These are phyloP conservation scores for Ennomos quercinarius DNA, from an alignment of 2,888 invertebrate genomes.

Conservation along the genomic window DNA sequence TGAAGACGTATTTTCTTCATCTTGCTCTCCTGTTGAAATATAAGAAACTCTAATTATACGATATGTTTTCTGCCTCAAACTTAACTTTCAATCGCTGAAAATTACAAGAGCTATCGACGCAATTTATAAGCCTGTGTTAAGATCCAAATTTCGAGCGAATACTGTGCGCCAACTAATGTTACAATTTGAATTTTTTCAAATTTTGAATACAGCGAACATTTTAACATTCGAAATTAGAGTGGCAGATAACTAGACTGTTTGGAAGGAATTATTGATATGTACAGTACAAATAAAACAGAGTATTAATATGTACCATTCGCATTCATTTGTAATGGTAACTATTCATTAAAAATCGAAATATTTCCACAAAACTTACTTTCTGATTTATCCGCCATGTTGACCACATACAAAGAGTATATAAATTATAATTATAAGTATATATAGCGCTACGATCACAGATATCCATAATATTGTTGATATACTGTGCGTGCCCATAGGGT, in stretches of 20 bases:
- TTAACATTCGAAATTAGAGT: conserved; percentile 38
- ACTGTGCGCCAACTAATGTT: conserved; percentile 66
- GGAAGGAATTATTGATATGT: background rate
- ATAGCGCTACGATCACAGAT: too few species aligned
- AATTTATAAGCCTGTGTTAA: conserved; percentile 31
- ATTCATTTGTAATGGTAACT: conserved; percentile 39
- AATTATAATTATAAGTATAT: too few species aligned
- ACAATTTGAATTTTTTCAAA: conserved; percentile 85
- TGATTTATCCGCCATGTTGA: conserved; percentile 93
- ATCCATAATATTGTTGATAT: too few species aligned
- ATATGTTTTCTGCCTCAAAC: background rate
- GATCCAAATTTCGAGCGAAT: conserved; percentile 56
- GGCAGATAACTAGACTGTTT: conserved; percentile 9
- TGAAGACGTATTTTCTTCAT: conserved; percentile 59
- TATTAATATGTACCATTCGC: background rate
- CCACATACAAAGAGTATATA: too few species aligned
- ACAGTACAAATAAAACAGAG: conserved; percentile 5
- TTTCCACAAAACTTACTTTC: conserved; percentile 89
- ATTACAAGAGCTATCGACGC: conserved; percentile 3
- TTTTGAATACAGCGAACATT: conserved; percentile 76
- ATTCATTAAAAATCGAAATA: conserved; percentile 43
- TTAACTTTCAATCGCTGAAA: conserved; percentile 3
- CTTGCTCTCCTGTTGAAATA: conserved; percentile 63
- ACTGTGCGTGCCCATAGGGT: too few species aligned
- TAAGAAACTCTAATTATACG: conserved; percentile 25